Evolutionary conservation across 2,113 vertebrate genomes (phyloP).

Genomic region (Burhinus bistriatus): DNA sequence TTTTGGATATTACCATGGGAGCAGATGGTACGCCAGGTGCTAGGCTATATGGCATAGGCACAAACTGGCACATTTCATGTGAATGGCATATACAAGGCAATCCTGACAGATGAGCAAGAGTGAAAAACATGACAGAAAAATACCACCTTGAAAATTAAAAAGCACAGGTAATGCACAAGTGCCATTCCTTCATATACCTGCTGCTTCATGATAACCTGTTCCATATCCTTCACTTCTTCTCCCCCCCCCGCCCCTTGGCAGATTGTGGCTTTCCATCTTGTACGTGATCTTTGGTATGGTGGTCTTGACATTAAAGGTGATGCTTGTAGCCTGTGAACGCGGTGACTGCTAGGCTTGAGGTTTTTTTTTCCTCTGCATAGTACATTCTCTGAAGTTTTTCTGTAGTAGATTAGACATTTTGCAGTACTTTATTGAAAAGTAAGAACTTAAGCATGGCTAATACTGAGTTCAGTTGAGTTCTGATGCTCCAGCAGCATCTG

Average conservation of each 20-base stretch:
- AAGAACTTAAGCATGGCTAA: neutral
- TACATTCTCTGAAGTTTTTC: neutral
- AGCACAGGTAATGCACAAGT: neutral
- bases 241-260: neutral
- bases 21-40: neutral
- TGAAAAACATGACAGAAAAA: neutral
- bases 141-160: neutral
- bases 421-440: neutral
- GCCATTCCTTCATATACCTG: neutral
- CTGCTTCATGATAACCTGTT: neutral
- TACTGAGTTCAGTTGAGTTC: neutral
- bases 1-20: neutral
- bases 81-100: neutral
- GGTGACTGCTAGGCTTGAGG: neutral
- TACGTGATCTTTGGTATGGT: neutral
- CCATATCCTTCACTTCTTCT: neutral
- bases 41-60: neutral
- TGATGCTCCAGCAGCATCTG: neutral
- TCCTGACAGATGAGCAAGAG: neutral
- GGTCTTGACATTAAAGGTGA: neutral
- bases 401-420: neutral
- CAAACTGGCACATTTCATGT: neutral
- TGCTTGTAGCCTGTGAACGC: neutral
- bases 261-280: neutral
- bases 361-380: neutral